Percentiles rank a stretch among this genome's conserved stretches.
Conservation (phyloP, 2,113 vertebrate genomes). For the Porphyrio hochstetteri region DNA sequence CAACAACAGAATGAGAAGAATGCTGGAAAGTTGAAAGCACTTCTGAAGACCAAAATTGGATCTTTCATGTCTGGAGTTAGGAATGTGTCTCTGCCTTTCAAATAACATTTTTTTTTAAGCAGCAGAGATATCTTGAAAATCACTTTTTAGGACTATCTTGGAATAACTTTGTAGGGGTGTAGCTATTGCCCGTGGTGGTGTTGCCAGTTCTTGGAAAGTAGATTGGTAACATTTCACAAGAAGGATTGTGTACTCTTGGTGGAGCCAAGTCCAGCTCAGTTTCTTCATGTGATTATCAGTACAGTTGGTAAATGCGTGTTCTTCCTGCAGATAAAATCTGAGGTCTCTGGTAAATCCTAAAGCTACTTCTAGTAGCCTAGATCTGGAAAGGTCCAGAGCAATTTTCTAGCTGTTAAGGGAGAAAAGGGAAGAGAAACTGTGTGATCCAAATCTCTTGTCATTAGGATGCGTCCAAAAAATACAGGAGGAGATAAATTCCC, state of each 20-base stretch:
- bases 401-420: neutral
- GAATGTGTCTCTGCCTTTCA: neutral
- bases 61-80: neutral
- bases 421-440: neutral
- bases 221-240: rapidly evolving
- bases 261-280: neutral
- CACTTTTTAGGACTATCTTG: neutral
- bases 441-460: neutral
- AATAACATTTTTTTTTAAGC: neutral
- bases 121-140: neutral
- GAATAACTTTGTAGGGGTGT: neutral
- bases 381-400: neutral
- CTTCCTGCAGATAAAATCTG: neutral
- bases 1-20: neutral
- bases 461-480: neutral
- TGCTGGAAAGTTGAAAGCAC: neutral
- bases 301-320: neutral
- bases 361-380: neutral
- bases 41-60: neutral
- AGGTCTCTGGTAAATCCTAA: neutral
- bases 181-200: neutral
- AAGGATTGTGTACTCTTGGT: neutral
- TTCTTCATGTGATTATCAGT: neutral
- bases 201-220: neutral
- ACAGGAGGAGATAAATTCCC: neutral